phyloP scores from a whole-genome alignment of 2,113 vertebrate species.

The Cranoglanis bouderius region DNA sequence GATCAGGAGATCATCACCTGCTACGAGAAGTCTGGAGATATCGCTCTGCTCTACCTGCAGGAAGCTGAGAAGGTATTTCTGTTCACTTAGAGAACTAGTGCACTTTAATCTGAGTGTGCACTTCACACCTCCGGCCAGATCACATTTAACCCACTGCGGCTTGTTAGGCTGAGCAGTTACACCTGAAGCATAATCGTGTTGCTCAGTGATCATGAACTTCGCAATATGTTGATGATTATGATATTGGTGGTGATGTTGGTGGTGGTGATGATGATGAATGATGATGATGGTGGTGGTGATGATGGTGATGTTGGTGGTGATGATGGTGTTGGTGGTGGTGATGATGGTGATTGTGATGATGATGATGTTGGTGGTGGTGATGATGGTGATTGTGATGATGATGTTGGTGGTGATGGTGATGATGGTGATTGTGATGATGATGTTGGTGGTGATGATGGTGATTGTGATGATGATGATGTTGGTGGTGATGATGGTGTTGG shows the following conservation, averaged over 20 bases:
- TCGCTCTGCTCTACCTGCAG: constrained; percentile 94
- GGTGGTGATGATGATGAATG: too few species aligned
- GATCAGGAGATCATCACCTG: constrained; percentile 94
- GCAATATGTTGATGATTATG: not conserved
- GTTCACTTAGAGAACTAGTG: not conserved
- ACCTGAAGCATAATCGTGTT: not conserved
- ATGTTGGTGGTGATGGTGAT: too few species aligned
- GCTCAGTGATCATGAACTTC: not conserved
- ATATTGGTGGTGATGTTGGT: not conserved
- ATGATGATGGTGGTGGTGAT: too few species aligned
- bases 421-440: too few species aligned
- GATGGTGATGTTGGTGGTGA: too few species aligned
- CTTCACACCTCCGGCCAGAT: not conserved
- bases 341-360: too few species aligned
- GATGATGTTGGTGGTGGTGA: too few species aligned
- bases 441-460: too few species aligned
- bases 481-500: too few species aligned
- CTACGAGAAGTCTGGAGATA: constrained; percentile 97
- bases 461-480: too few species aligned
- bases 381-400: too few species aligned
- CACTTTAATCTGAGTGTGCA: not conserved
- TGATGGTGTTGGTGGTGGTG: too few species aligned
- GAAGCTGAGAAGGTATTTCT: constrained; percentile 88
- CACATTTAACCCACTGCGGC: not conserved
- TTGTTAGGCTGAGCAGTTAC: not conserved